Percentiles rank a stretch among this genome's conserved stretches.
Evolutionary conservation across 2,113 vertebrate species (phyloP).

Genomic region (Actenoides lindsayi): DNA sequence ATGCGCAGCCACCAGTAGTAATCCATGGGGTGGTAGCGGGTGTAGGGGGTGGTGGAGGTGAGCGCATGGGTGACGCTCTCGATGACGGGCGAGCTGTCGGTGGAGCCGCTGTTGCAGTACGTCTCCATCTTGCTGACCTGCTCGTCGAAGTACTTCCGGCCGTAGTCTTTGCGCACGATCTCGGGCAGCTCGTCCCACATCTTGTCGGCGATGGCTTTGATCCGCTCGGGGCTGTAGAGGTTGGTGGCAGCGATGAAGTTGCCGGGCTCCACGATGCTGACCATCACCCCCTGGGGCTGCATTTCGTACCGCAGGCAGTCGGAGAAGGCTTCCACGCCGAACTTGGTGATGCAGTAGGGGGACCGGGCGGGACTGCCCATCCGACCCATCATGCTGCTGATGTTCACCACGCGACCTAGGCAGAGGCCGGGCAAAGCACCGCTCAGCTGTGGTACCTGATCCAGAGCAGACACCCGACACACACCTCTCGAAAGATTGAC

Average conservation of each 20-base stretch:
- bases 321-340: conserved; percentile 80
- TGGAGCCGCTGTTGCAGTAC: conserved; percentile 75
- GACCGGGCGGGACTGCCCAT: conserved; percentile 79
- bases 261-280: conserved; percentile 81
- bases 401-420: conserved; percentile 78
- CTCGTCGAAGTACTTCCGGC: conserved; percentile 78
- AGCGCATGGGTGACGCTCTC: conserved; percentile 74
- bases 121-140: conserved; percentile 78
- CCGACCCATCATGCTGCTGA: conserved; percentile 82
- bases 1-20: conserved; percentile 86
- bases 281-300: conserved; percentile 78
- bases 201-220: conserved; percentile 76
- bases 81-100: conserved; percentile 72
- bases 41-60: conserved; percentile 69
- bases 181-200: conserved; percentile 82
- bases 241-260: conserved; percentile 83
- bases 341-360: conserved; percentile 82
- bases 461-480: background rate
- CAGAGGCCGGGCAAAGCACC: background rate
- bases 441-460: background rate
- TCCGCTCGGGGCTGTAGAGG: conserved; percentile 77
- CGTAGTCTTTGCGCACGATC: conserved; percentile 77
- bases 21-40: conserved; percentile 85
- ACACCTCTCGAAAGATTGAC: background rate
- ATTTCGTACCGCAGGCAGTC: conserved; percentile 84